These are phyloP conservation scores for Scomberomorus guttatus DNA, from an alignment of 2,797 vertebrate species.

Conservation along the genomic window DNA sequence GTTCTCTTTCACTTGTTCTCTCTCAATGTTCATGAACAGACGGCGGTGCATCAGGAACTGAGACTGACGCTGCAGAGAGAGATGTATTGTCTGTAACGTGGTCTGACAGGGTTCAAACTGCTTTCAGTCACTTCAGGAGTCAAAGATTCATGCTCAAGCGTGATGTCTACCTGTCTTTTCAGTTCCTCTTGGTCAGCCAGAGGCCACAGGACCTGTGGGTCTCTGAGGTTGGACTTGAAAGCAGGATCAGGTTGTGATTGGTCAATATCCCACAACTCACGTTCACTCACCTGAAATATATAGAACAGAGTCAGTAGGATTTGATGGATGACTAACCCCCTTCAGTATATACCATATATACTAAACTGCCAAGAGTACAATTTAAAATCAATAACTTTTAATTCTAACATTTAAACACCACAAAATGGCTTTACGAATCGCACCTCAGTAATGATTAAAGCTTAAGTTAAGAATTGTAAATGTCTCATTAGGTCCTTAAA, in stretches of 20 bases:
- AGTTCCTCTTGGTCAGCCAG: conserved; percentile 86
- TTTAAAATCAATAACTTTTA: neutral
- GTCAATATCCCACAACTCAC: conserved; percentile 27
- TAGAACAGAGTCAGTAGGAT: neutral
- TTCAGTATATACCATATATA: neutral
- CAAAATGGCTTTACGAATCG: too few relatives aligned
- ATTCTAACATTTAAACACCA: too few relatives aligned
- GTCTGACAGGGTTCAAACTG: neutral
- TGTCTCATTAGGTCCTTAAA: too few relatives aligned
- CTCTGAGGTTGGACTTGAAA: conserved; percentile 46
- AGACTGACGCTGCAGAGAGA: conserved; percentile 84
- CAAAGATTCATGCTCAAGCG: conserved; percentile 18
- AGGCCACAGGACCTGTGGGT: conserved; percentile 79
- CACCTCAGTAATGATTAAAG: too few relatives aligned
- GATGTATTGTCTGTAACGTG: neutral
- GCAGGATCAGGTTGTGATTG: conserved; percentile 29
- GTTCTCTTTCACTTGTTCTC: conserved; percentile 90
- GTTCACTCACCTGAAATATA: conserved; percentile 75
- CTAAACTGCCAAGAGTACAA: neutral
- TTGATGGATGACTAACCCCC: neutral
- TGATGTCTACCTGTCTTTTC: conserved; percentile 85
- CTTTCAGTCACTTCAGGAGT: neutral
- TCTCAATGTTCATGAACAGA: conserved; percentile 89
- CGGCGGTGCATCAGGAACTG: conserved; percentile 89
- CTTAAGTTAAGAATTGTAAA: too few relatives aligned